Conservation (phyloP, 2,797 vertebrate genomes). For the Pristis pectinata region DNA sequence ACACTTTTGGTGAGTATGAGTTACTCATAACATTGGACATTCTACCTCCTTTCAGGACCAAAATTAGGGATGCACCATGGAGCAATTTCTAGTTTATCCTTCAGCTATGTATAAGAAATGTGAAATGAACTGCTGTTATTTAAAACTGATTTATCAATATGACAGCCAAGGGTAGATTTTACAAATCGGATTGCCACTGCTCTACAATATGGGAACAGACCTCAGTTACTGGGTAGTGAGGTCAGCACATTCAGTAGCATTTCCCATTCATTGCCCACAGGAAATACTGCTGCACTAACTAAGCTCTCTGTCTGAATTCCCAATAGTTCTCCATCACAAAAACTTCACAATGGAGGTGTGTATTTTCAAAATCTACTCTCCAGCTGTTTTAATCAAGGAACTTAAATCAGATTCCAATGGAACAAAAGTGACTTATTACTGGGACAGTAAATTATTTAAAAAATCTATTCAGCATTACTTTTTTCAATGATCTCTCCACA, state of each 20-base stretch:
- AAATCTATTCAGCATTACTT: not conserved
- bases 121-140: not conserved
- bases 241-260: not conserved
- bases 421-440: not conserved
- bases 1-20: not conserved
- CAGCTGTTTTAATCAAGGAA: not conserved
- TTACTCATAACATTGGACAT: not conserved
- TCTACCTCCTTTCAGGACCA: not conserved
- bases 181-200: not conserved
- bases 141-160: not conserved
- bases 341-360: not conserved
- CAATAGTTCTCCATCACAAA: not conserved
- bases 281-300: not conserved
- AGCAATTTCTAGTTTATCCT: not conserved
- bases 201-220: not conserved
- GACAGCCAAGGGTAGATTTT: not conserved
- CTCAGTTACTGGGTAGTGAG: not conserved
- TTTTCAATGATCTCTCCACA: constrained; percentile 16
- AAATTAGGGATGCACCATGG: not conserved
- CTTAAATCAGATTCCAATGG: not conserved
- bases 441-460: not conserved
- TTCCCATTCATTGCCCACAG: not conserved
- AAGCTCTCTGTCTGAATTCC: not conserved
- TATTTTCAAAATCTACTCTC: not conserved
- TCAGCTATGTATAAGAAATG: not conserved